Base-by-base conservation (phyloP, 1,140 invertebrate species). In the Himalopsyche phryganea region DNA sequence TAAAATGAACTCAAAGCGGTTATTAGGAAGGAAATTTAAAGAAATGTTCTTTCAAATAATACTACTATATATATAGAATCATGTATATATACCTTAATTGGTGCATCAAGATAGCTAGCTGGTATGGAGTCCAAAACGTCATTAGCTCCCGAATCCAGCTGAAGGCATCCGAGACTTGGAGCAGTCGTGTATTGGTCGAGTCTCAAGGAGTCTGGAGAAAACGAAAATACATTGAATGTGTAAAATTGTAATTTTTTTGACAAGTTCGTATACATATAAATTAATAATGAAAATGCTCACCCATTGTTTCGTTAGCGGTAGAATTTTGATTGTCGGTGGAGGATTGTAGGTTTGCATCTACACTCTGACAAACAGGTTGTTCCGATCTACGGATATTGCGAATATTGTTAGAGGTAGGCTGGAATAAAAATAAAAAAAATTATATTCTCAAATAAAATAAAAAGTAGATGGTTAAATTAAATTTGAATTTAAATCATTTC, bases 61-160 rank as follows among this genome's bases (percentile, higher is more conserved):
- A n/a, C n/a, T n/a, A n/a, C n/a, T n/a, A n/a, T n/a, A n/a, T n/a
- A n/a, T n/a, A n/a, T n/a, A n/a, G n/a, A n/a, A n/a, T n/a, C n/a
- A n/a, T n/a, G n/a, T n/a, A n/a, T n/a, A n/a, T n/a, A n/a, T 55
- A 62, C 60, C 54, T 62, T 57, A 32, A 49, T 23, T 11, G 60
- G 55, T 17, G 54, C 49, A 28, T 63, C 56, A 32, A 63, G 53
- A 44, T 50, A 63, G 58, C 61, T 63, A 19, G 56, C 61, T 15
- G 61, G 61, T 38, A 63, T 63, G 35, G 61, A 46, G 5, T 50
- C 51, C 51, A 63, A 45, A 9, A 55, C 56, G 38, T 63, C 61
- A 36, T 35, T 56, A 18, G 57, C 40, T 14, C 38, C 55, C n/a
- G 61, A 56, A 14, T 64, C 57, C 20, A 64, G 38, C 33, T 64